Evolutionary conservation across 2,888 invertebrate species (phyloP).

Genomic region (Argyresthia albistria): DNA sequence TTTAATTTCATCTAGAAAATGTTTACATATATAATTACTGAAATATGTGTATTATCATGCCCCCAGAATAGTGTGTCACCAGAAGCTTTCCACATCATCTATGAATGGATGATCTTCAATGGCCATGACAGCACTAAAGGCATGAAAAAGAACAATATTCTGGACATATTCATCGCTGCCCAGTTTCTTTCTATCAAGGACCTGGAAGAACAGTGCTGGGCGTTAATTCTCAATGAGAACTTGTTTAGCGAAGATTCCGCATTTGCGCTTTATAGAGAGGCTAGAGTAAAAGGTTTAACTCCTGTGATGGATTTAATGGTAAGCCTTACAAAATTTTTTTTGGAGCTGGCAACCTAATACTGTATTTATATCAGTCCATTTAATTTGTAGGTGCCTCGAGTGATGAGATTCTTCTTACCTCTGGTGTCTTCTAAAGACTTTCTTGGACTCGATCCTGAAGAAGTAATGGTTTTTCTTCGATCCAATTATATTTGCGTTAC

Average conservation of each 20-base stretch:
- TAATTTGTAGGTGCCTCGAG: conserved; percentile 69
- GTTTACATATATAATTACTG: too few relatives aligned
- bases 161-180: conserved; percentile 81
- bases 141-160: conserved; percentile 77
- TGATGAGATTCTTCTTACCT: conserved; percentile 83
- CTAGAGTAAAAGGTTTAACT: conserved; percentile 64
- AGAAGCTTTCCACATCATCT: conserved; percentile 79
- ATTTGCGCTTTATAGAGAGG: conserved; percentile 77
- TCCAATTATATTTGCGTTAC: conserved; percentile 84
- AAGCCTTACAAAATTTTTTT: conserved; percentile 7
- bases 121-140: conserved; percentile 76
- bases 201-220: conserved; percentile 83
- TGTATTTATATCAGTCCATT: not conserved
- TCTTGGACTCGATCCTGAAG: conserved; percentile 75
- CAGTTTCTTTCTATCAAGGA: conserved; percentile 81
- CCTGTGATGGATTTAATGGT: conserved; percentile 80
- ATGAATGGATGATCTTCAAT: conserved; percentile 85
- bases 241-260: conserved; percentile 84
- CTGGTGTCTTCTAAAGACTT: conserved; percentile 84
- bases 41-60: not conserved
- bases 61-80: conserved; percentile 54
- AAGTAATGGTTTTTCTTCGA: conserved; percentile 76
- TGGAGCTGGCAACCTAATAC: not conserved
- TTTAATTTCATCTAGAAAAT: not conserved
- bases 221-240: conserved; percentile 78